Conservation (phyloP, 2,797 vertebrate genomes). For the Ctenochaetus hawaiiensis region DNA sequence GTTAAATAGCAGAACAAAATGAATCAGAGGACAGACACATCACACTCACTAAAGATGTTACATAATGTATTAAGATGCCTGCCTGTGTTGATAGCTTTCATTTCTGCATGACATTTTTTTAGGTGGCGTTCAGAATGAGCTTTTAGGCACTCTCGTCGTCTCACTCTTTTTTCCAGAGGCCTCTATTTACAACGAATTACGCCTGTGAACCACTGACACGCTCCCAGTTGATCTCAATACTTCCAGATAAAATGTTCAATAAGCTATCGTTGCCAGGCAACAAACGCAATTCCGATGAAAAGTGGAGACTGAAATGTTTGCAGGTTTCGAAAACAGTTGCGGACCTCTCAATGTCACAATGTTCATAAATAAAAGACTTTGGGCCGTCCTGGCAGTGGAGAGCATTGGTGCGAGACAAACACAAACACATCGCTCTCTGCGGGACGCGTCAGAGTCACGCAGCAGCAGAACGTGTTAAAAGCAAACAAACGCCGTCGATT, state of each 20-base stretch:
- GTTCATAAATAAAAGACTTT: constrained; percentile 47
- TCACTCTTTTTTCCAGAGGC: constrained; percentile 59
- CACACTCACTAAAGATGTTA: constrained; percentile 35
- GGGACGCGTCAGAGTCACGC: constrained; percentile 28
- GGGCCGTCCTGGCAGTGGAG: constrained; percentile 30
- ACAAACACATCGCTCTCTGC: constrained; percentile 51
- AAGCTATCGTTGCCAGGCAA: constrained; percentile 71
- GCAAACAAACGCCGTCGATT: constrained; percentile 48
- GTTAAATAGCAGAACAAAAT: constrained; percentile 22
- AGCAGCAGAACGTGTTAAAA: constrained; percentile 32
- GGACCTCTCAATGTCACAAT: constrained; percentile 53
- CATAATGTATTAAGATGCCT: constrained; percentile 43
- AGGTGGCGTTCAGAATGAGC: constrained; percentile 57
- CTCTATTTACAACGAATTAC: constrained; percentile 75
- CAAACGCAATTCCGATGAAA: constrained; percentile 58
- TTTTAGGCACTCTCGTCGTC: constrained; percentile 55
- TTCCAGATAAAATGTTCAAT: constrained; percentile 76
- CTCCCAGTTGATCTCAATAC: constrained; percentile 69
- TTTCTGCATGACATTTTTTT: constrained; percentile 46
- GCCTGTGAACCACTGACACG: constrained; percentile 63
- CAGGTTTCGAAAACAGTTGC: constrained; percentile 34
- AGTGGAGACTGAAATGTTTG: constrained; percentile 47
- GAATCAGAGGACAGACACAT: constrained; percentile 32
- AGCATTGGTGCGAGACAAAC: constrained; percentile 46
- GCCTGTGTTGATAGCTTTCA: constrained; percentile 53